Percentiles rank a stretch among this genome's conserved stretches.
Conservation (phyloP, 2,113 vertebrate genomes). For the Acanthisitta chloris region DNA sequence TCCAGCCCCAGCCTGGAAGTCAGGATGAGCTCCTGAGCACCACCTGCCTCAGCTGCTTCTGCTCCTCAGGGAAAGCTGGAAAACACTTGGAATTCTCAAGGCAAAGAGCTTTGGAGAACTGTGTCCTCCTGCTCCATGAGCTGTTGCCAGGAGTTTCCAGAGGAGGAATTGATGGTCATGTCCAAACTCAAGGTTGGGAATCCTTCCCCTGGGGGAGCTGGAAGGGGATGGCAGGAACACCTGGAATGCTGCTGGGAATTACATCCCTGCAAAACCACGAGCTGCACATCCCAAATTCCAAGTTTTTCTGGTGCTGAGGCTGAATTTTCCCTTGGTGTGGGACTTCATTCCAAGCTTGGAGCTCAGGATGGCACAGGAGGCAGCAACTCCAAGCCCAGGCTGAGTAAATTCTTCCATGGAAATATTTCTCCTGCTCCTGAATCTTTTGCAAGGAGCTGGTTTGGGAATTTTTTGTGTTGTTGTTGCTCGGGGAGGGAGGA, state of each 20-base stretch:
- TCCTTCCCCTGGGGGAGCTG: no score
- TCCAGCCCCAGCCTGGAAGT: fast-evolving
- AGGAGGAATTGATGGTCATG: fast-evolving
- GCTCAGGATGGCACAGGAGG: not conserved
- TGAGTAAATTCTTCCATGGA: conserved; percentile 21
- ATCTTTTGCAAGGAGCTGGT: not conserved
- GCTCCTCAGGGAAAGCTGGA: not conserved
- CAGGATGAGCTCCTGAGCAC: fast-evolving
- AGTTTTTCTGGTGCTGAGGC: not conserved
- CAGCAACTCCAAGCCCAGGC: not conserved
- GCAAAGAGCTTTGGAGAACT: fast-evolving
- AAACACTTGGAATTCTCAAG: fast-evolving
- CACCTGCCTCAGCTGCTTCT: fast-evolving
- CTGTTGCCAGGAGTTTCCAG: fast-evolving
- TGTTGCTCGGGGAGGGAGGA: not conserved
- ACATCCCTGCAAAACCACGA: no score
- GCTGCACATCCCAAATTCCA: no score
- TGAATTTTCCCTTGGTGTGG: no score
- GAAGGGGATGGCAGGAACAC: no score
- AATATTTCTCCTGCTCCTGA: conserved; percentile 20
- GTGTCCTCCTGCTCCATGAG: fast-evolving
- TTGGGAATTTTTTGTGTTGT: not conserved
- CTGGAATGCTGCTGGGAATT: no score
- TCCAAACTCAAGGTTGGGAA: no score
- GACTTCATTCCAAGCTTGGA: not conserved